Percentiles rank a stretch among this genome's conserved stretches.
phyloP scores from a whole-genome alignment of 2,888 invertebrate genomes.

The Nephrotoma guestfalica region DNA sequence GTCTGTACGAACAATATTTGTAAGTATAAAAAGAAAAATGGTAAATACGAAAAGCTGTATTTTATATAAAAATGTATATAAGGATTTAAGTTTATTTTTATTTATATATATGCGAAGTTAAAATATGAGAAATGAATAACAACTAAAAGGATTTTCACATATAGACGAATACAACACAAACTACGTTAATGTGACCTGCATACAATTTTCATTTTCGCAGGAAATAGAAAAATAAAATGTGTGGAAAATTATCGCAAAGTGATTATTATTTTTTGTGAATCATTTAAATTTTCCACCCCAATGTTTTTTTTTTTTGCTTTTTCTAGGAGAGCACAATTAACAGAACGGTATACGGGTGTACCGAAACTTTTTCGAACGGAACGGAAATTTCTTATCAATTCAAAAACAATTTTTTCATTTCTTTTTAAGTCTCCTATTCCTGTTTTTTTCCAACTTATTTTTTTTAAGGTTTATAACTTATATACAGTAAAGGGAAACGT shows the following conservation, averaged over 20 bases:
- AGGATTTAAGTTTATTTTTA: background rate
- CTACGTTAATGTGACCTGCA: background rate
- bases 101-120: background rate
- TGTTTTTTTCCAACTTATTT: background rate
- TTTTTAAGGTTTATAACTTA: background rate
- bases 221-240: background rate
- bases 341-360: background rate
- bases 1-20: background rate
- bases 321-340: background rate
- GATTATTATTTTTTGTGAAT: background rate
- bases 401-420: background rate
- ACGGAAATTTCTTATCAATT: background rate
- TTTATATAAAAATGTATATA: background rate
- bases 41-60: background rate
- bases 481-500: background rate
- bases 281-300: background rate
- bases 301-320: background rate
- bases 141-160: background rate
- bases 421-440: background rate
- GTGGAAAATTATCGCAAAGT: background rate
- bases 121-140: background rate
- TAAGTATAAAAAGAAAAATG: background rate
- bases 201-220: background rate
- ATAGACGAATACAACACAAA: background rate
- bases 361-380: background rate